Evolutionary conservation across 2,888 invertebrate genomes (phyloP).

Genomic region (Patella ulyssiponensis): DNA sequence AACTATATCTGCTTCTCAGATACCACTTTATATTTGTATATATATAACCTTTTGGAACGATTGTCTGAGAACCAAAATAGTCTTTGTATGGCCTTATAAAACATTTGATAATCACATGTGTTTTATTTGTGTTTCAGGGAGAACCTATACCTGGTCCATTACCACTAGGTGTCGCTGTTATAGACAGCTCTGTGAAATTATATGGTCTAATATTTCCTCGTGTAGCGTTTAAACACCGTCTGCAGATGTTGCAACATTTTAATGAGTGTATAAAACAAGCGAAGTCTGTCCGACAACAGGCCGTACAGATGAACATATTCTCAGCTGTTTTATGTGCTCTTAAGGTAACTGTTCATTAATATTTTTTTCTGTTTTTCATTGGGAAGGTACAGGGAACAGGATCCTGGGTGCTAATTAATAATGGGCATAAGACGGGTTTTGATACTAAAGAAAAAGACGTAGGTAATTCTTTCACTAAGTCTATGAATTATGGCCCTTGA

Average conservation of each 20-base stretch:
- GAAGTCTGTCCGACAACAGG: constrained; percentile 93
- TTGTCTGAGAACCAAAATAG: no score
- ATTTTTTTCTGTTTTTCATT: no score
- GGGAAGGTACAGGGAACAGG: no score
- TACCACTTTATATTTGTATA: no score
- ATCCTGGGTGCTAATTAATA: no score
- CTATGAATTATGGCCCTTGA: no score
- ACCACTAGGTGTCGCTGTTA: constrained; percentile 95
- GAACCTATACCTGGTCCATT: constrained; percentile 74
- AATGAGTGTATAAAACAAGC: constrained; percentile 91
- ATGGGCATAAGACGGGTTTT: no score
- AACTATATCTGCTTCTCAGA: no score
- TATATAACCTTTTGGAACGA: neutral
- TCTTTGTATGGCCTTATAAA: no score
- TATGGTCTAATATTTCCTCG: constrained; percentile 95
- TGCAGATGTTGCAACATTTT: constrained; percentile 98
- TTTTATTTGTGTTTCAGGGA: constrained; percentile 51
- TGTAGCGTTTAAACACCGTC: constrained; percentile 91
- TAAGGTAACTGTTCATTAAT: constrained; percentile 71
- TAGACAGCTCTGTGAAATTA: constrained; percentile 92
- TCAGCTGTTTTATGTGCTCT: constrained; percentile 92
- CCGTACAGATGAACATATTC: constrained; percentile 94
- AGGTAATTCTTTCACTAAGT: no score
- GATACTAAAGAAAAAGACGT: no score
- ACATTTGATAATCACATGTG: neutral